Evolutionary conservation across 2,113 vertebrate genomes (phyloP).

Genomic region (Acanthisitta chloris): DNA sequence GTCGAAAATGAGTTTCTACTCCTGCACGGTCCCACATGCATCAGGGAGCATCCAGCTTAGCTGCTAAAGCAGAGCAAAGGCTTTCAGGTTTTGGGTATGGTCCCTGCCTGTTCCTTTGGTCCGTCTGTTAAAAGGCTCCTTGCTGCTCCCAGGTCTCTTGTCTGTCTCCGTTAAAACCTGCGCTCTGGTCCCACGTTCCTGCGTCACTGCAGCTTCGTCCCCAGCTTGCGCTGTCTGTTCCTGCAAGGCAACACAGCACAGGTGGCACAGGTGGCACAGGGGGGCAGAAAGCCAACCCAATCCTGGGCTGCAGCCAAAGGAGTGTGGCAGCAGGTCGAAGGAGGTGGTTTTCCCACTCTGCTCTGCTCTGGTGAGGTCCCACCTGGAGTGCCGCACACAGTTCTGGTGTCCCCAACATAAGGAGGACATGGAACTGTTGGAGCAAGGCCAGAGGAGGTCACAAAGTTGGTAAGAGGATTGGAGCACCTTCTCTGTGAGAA

Average conservation of each 20-base stretch:
- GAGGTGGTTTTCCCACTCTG: too few relatives aligned
- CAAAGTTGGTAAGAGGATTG: too few relatives aligned
- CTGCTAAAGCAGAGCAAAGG: slow-evolving; percentile 78
- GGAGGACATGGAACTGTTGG: too few relatives aligned
- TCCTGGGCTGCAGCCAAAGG: too few relatives aligned
- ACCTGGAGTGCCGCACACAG: too few relatives aligned
- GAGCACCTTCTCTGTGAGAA: too few relatives aligned
- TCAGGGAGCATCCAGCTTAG: slow-evolving; percentile 79
- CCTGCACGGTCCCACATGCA: slow-evolving; percentile 83
- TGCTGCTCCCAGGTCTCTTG: slow-evolving; percentile 76
- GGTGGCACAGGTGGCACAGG: not conserved
- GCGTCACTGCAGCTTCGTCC: slow-evolving; percentile 94
- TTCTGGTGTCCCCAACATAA: too few relatives aligned
- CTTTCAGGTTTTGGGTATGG: slow-evolving; percentile 76
- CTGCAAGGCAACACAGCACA: slow-evolving; percentile 70
- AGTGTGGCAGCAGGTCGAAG: too few relatives aligned
- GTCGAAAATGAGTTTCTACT: slow-evolving; percentile 79
- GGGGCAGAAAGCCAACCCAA: too few relatives aligned
- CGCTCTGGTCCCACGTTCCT: slow-evolving; percentile 36
- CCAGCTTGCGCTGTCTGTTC: slow-evolving; percentile 98
- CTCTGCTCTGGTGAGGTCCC: too few relatives aligned
- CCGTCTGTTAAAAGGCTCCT: slow-evolving; percentile 82
- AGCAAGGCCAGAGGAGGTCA: too few relatives aligned
- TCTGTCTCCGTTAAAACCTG: slow-evolving; percentile 70
- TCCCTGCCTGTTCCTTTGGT: slow-evolving; percentile 77